phyloP scores from a whole-genome alignment of 2,888 invertebrate species.

The Conops quadrifasciatus region DNA sequence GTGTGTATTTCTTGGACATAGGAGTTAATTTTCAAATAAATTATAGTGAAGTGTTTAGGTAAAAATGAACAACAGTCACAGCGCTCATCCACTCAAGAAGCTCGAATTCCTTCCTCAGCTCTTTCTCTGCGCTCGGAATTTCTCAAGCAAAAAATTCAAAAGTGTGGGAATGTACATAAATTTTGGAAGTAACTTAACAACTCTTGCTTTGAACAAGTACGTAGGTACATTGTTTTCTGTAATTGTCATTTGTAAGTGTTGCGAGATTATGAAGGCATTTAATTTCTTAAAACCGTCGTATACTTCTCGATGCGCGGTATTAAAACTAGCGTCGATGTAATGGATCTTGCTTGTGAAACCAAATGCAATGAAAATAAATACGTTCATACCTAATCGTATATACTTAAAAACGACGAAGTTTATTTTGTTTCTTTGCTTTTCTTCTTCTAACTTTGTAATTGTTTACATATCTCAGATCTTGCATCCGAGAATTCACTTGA shows the following conservation, averaged over 20 bases:
- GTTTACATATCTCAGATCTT: constrained; percentile 13
- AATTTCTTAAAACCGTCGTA: too few species aligned
- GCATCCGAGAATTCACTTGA: constrained; percentile 11
- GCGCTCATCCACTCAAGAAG: not conserved
- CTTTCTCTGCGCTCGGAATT: too few species aligned
- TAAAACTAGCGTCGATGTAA: not conserved
- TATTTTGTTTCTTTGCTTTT: not conserved
- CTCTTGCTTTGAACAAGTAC: too few species aligned
- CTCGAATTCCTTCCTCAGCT: not conserved
- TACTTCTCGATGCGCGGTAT: too few species aligned
- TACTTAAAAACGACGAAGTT: not conserved
- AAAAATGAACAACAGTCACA: not conserved
- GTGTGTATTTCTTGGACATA: not conserved
- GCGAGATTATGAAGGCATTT: too few species aligned
- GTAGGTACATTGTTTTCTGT: too few species aligned
- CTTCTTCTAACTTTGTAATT: constrained; percentile 7
- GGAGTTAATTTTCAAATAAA: not conserved
- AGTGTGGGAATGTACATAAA: not conserved
- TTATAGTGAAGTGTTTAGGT: constrained; percentile 11
- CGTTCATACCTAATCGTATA: not conserved
- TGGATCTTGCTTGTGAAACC: not conserved
- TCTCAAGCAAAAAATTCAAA: constrained; percentile 1
- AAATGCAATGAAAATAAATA: constrained; percentile 5
- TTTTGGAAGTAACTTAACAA: too few species aligned
- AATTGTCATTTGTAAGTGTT: too few species aligned